Conservation (phyloP, 2,888 invertebrate genomes). For the Nomada flava region DNA sequence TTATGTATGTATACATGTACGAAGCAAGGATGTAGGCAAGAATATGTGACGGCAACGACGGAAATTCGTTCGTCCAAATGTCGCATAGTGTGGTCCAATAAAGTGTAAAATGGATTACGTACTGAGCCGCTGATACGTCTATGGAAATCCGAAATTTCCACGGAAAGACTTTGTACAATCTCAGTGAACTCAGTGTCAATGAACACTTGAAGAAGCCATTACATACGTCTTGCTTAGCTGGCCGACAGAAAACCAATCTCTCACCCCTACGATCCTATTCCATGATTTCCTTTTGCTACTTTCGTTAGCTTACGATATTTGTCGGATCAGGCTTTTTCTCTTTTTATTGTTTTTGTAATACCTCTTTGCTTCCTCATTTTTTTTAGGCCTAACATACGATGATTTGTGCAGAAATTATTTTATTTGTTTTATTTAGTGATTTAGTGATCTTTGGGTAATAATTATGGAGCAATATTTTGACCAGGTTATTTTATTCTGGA, state of each 20-base stretch:
- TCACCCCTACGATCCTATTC: not conserved
- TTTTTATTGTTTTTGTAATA: too few relatives aligned
- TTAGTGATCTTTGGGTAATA: not conserved
- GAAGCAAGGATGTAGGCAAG: not conserved
- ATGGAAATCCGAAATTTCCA: constrained; percentile 50
- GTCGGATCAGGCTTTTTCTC: too few relatives aligned
- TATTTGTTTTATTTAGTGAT: not conserved
- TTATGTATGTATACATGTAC: constrained; percentile 3
- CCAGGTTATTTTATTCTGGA: too few relatives aligned
- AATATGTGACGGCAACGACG: not conserved
- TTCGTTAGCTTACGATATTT: not conserved
- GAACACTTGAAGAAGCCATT: constrained; percentile 57
- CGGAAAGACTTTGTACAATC: constrained; percentile 54
- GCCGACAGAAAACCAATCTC: constrained; percentile 23
- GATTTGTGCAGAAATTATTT: too few relatives aligned
- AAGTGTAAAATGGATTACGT: constrained; percentile 62
- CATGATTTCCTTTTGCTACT: not conserved
- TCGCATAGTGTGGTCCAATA: constrained; percentile 50
- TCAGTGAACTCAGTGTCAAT: constrained; percentile 61
- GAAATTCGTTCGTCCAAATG: constrained; percentile 55
- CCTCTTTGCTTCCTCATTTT: not conserved
- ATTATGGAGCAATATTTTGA: not conserved
- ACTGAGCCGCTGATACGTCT: constrained; percentile 57
- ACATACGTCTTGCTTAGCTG: constrained; percentile 37
- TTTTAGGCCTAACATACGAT: not conserved